These are phyloP conservation scores for Falco punctatus DNA, from an alignment of 2,113 vertebrate genomes.

Conservation along the genomic window DNA sequence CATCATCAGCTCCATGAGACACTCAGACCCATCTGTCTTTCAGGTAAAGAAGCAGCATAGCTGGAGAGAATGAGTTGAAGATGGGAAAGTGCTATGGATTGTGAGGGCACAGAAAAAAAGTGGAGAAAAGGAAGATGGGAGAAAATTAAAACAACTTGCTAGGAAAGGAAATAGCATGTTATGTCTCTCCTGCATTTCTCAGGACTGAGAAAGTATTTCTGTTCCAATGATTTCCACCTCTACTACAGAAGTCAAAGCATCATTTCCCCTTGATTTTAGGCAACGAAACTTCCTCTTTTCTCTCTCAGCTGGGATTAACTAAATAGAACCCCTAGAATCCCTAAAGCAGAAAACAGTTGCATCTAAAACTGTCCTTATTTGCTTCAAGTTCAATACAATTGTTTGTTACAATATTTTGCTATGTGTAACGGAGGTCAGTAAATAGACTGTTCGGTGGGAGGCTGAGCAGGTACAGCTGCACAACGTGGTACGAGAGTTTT, in stretches of 20 bases:
- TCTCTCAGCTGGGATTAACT: background rate
- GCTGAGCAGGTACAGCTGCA: background rate
- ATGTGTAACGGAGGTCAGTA: background rate
- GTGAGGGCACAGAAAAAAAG: background rate
- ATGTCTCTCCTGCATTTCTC: background rate
- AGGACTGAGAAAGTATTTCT: background rate
- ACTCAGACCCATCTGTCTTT: background rate
- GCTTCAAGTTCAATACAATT: background rate
- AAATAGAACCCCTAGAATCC: background rate
- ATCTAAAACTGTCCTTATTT: background rate
- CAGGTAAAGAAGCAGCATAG: background rate
- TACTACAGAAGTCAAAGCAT: background rate
- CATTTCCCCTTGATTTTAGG: background rate
- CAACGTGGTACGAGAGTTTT: rapidly evolving
- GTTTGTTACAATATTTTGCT: background rate
- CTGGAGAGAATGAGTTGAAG: background rate
- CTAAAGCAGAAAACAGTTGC: background rate
- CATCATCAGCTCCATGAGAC: background rate
- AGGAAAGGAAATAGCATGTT: background rate
- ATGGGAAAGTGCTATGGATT: background rate
- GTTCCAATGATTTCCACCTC: background rate
- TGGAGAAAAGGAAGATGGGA: background rate
- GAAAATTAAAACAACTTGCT: background rate
- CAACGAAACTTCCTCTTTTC: background rate
- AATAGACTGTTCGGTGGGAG: background rate